Percentiles rank a stretch among this genome's conserved stretches.
Evolutionary conservation across 2,888 invertebrate genomes (phyloP).

Genomic region (Chloromyia formosa): DNA sequence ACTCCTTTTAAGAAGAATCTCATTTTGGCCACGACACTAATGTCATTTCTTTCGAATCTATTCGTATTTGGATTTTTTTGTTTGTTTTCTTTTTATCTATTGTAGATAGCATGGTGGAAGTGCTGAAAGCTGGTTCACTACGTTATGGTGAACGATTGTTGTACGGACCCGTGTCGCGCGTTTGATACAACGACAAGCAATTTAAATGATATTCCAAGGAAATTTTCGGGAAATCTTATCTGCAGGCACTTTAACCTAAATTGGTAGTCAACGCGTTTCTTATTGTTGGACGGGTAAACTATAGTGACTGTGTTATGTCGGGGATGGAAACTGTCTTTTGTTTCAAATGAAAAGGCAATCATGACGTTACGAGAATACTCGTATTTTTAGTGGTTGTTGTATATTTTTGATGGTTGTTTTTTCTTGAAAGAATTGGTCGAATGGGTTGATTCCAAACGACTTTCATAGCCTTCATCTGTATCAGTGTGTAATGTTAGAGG

Average conservation of each 20-base stretch:
- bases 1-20: slow-evolving; percentile 37
- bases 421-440: too few species aligned
- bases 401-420: not conserved
- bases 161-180: not conserved
- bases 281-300: not conserved
- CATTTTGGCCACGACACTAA: slow-evolving; percentile 38
- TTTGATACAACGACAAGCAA: slow-evolving; percentile 17
- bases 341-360: too few species aligned
- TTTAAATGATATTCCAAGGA: slow-evolving; percentile 37
- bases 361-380: too few species aligned
- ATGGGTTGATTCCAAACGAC: too few species aligned
- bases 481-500: too few species aligned
- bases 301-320: not conserved
- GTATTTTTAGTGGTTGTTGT: not conserved
- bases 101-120: too few species aligned
- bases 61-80: slow-evolving; percentile 4
- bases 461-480: too few species aligned
- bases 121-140: not conserved
- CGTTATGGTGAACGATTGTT: not conserved
- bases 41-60: slow-evolving; percentile 36
- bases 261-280: slow-evolving; percentile 23
- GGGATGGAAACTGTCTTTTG: too few species aligned
- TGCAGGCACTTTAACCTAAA: slow-evolving; percentile 26
- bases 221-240: slow-evolving; percentile 36
- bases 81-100: slow-evolving; percentile 1